A percentile compares a stretch with the other conserved stretches of the same genome.
phyloP scores from a whole-genome alignment of 1,140 invertebrate genomes.

The Cyclargus thomasi region DNA sequence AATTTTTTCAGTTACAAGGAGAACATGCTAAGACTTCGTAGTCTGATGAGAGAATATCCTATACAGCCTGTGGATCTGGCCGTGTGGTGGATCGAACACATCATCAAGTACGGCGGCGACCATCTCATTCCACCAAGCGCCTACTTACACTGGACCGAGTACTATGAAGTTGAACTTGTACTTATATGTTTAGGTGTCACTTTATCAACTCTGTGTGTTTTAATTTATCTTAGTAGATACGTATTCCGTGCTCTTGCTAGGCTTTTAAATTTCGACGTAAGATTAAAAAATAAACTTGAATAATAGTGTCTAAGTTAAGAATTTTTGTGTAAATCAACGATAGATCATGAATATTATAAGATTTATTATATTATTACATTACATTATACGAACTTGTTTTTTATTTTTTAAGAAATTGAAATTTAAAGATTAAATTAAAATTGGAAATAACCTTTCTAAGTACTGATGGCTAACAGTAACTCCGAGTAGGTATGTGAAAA shows the following conservation, averaged over 20 bases:
- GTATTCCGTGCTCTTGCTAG: background rate
- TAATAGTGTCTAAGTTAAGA: too few relatives aligned
- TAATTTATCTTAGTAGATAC: background rate
- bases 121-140: conserved; percentile 27
- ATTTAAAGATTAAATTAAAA: too few relatives aligned
- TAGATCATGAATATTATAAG: too few relatives aligned
- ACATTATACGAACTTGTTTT: too few relatives aligned
- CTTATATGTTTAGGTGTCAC: background rate
- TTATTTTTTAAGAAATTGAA: too few relatives aligned
- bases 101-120: conserved; percentile 24
- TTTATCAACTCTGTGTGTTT: background rate
- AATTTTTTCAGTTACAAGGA: conserved; percentile 27
- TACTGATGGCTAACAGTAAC: too few relatives aligned
- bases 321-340: too few relatives aligned
- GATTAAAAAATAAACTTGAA: background rate
- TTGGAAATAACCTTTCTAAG: too few relatives aligned
- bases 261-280: background rate
- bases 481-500: too few relatives aligned
- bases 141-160: conserved; percentile 29
- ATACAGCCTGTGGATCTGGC: conserved; percentile 25
- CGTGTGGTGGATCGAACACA: conserved; percentile 29
- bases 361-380: too few relatives aligned
- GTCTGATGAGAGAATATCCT: conserved; percentile 22
- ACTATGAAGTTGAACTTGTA: conserved; percentile 30
- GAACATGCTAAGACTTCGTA: conserved; percentile 24